phyloP scores from a whole-genome alignment of 2,797 vertebrate genomes.

The Neostethus bicornis region DNA sequence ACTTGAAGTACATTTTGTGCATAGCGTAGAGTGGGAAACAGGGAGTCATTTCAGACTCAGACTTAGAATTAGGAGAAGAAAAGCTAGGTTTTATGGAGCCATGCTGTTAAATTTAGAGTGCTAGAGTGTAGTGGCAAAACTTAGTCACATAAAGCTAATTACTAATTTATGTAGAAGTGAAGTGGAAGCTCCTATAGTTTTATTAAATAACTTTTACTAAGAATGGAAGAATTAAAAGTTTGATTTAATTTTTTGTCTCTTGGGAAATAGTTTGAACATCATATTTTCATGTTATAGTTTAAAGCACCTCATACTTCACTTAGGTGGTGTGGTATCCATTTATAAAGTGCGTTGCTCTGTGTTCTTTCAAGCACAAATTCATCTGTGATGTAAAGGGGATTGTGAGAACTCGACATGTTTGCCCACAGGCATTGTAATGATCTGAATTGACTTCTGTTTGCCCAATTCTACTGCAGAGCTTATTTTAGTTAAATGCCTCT shows the following conservation, averaged over 20 bases:
- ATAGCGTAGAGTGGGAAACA: no score
- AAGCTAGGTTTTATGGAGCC: background rate
- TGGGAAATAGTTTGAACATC: conserved; percentile 23
- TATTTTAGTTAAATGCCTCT: conserved; percentile 79
- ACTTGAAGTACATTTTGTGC: background rate
- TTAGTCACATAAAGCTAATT: conserved; percentile 6
- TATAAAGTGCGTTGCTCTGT: conserved; percentile 10
- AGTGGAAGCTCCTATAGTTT: background rate
- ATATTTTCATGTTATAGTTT: conserved; percentile 26
- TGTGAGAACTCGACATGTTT: conserved; percentile 59
- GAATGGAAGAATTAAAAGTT: conserved; percentile 27
- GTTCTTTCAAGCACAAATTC: conserved; percentile 30
- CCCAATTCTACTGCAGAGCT: conserved; percentile 71
- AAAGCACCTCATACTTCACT: conserved; percentile 15
- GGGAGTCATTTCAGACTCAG: background rate
- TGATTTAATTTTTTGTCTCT: conserved; percentile 26
- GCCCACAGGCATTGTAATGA: conserved; percentile 72
- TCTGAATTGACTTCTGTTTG: conserved; percentile 72
- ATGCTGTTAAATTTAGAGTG: background rate
- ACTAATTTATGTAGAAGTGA: conserved; percentile 9
- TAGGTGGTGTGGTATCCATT: background rate
- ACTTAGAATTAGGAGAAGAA: background rate
- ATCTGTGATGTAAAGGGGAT: conserved; percentile 30
- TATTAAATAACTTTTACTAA: conserved; percentile 17
- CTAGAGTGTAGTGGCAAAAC: background rate